These are phyloP conservation scores for Trinectes maculatus DNA, from an alignment of 2,113 vertebrate genomes.

Conservation along the genomic window DNA sequence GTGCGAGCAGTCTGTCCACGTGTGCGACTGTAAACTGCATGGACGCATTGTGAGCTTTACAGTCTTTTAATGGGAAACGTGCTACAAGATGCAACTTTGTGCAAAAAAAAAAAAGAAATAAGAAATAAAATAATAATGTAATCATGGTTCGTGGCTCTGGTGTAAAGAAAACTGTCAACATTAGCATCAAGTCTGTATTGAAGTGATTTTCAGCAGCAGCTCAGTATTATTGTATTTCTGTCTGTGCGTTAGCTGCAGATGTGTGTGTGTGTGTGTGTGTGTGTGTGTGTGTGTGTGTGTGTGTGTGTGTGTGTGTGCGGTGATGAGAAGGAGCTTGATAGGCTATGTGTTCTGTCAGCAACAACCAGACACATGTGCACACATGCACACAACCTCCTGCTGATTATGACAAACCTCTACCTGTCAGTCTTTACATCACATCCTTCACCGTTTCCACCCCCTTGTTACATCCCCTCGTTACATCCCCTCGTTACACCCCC, in stretches of 20 bases:
- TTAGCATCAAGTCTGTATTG: too few relatives aligned
- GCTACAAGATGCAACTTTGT: constrained; percentile 6
- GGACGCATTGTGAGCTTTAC: constrained; percentile 35
- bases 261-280: too few relatives aligned
- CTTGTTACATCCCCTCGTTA: too few relatives aligned
- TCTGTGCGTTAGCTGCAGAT: constrained; percentile 9
- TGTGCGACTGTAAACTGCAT: constrained; percentile 8
- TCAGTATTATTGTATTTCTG: background rate
- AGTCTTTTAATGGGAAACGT: constrained; percentile 1
- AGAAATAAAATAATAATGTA: background rate
- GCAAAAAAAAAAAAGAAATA: background rate
- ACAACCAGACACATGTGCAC: too few relatives aligned
- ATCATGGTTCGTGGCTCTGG: constrained; percentile 1
- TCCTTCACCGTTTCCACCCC: too few relatives aligned
- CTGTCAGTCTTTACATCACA: too few relatives aligned
- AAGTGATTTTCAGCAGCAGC: background rate
- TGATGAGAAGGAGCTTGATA: constrained; percentile 1
- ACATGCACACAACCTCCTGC: too few relatives aligned
- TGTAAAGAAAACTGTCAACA: constrained; percentile 1
- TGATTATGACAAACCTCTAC: too few relatives aligned
- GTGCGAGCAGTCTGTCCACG: constrained; percentile 45
- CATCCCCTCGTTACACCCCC: too few relatives aligned
- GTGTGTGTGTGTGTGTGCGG: constrained; percentile 12
- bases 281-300: too few relatives aligned
- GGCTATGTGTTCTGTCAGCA: too few relatives aligned